Evolutionary conservation across 2,113 vertebrate genomes (phyloP).

Genomic region (Procapra przewalskii): DNA sequence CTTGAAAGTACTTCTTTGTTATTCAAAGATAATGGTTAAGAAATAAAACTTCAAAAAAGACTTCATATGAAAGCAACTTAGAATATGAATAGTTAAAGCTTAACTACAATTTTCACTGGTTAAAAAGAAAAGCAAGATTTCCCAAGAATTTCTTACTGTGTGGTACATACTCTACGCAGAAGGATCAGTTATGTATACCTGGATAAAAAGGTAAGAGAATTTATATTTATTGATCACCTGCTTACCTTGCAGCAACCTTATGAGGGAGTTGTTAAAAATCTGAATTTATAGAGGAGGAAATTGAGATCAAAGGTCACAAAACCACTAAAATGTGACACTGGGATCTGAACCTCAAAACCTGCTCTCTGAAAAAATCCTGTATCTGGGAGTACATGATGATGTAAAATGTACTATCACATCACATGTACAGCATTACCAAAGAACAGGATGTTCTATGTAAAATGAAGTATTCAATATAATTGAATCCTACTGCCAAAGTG

Average conservation of each 20-base stretch:
- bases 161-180: neutral
- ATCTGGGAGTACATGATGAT: neutral
- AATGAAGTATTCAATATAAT: neutral
- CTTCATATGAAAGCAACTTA: neutral
- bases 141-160: neutral
- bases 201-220: neutral
- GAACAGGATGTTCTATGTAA: neutral
- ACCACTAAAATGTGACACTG: neutral
- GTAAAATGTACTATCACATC: neutral
- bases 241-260: neutral
- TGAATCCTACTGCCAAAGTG: neutral
- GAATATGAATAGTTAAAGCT: neutral
- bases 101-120: neutral
- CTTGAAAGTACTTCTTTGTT: constrained; percentile 24
- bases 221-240: neutral
- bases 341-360: neutral
- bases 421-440: neutral
- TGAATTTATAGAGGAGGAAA: neutral
- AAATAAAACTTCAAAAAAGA: constrained; percentile 9
- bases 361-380: neutral
- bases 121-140: constrained; percentile 20
- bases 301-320: neutral
- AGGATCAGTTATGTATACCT: neutral
- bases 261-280: neutral
- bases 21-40: neutral